Conservation (phyloP, 2,888 invertebrate species). For the Agriotes lineatus region DNA sequence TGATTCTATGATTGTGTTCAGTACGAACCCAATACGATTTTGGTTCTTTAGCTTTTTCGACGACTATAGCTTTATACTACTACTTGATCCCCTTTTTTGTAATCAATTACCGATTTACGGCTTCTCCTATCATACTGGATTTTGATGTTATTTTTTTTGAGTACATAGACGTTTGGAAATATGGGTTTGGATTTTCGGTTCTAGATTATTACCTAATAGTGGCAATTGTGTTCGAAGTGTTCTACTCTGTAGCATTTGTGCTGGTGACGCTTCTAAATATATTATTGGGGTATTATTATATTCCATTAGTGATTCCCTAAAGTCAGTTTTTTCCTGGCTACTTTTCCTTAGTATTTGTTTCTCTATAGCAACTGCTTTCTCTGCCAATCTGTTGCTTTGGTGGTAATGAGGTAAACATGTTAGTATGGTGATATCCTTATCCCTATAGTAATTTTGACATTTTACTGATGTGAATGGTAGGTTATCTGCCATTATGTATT, state of each 20-base stretch:
- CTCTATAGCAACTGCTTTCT: conserved; percentile 44
- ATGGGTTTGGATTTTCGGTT: conserved; percentile 43
- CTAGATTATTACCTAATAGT: conserved; percentile 31
- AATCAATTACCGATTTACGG: not conserved
- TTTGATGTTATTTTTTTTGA: conserved; percentile 18
- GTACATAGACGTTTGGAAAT: conserved; percentile 23
- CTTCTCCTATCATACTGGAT: conserved; percentile 24
- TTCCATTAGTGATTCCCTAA: conserved; percentile 44
- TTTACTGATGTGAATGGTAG: conserved; percentile 46
- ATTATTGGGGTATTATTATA: conserved; percentile 45
- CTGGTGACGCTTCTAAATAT: conserved; percentile 43
- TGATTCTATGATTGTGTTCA: conserved; percentile 38
- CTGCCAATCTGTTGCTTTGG: conserved; percentile 44
- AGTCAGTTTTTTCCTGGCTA: conserved; percentile 39
- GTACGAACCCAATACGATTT: conserved; percentile 44
- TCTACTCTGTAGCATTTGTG: conserved; percentile 48
- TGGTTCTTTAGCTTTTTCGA: conserved; percentile 40
- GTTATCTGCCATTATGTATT: conserved; percentile 49
- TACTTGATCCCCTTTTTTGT: conserved; percentile 38
- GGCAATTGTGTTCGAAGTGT: conserved; percentile 42
- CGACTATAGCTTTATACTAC: conserved; percentile 45
- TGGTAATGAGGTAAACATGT: conserved; percentile 40
- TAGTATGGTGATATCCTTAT: conserved; percentile 45
- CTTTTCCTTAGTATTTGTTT: conserved; percentile 50
- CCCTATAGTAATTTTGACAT: conserved; percentile 39